phyloP scores from a whole-genome alignment of 2,888 invertebrate species.

The Strigamia transsilvanica region DNA sequence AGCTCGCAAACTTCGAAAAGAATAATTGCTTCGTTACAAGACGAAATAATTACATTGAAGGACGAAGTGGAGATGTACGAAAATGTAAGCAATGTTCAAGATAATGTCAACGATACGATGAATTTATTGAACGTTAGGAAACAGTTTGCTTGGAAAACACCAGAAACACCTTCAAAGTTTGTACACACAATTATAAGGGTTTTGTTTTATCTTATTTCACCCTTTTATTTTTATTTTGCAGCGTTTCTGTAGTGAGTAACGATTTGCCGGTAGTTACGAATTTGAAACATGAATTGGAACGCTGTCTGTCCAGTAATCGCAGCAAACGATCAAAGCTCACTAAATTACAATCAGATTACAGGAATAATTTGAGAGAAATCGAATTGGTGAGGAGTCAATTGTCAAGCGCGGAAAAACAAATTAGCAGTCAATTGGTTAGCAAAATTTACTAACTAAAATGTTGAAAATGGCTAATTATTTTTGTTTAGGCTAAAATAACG shows the following conservation, averaged over 20 bases:
- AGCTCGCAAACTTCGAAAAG: conserved; percentile 49
- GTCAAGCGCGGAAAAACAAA: conserved; percentile 14
- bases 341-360: conserved; percentile 35
- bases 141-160: not conserved
- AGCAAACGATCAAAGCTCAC: conserved; percentile 45
- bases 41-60: conserved; percentile 56
- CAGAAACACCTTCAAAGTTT: conserved; percentile 1
- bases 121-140: not conserved
- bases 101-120: not conserved
- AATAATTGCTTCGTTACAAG: conserved; percentile 53
- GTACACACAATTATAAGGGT: not conserved
- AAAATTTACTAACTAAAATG: not conserved
- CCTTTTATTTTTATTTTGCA: not conserved
- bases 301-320: conserved; percentile 44
- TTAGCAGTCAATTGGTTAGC: not conserved
- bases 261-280: not conserved
- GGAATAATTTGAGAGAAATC: conserved; percentile 1
- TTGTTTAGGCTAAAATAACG: conserved; percentile 6
- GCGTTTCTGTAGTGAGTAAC: not conserved
- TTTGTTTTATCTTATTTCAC: not conserved
- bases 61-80: conserved; percentile 56
- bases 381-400: conserved; percentile 19
- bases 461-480: not conserved
- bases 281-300: conserved; percentile 51
- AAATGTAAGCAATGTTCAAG: not conserved